phyloP scores from a whole-genome alignment of 2,113 vertebrate species.

The Castor canadensis region DNA sequence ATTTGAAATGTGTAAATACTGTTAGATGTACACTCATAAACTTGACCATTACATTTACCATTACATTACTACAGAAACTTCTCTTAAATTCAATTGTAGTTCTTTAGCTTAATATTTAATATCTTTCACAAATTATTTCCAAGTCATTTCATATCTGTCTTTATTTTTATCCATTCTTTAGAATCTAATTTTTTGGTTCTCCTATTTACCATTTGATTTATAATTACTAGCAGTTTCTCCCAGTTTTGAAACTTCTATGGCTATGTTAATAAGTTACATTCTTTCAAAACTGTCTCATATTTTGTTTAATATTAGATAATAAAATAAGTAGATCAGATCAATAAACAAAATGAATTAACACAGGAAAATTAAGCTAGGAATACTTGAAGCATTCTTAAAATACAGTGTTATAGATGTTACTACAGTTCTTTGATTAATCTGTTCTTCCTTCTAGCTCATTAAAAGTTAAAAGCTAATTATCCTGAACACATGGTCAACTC shows the following conservation, averaged over 20 bases:
- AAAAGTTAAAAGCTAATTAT: slow-evolving; percentile 47
- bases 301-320: background rate
- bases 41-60: background rate
- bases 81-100: background rate
- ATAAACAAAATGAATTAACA: slow-evolving; percentile 12
- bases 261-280: slow-evolving; percentile 11
- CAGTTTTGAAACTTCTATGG: background rate
- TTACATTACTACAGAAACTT: background rate
- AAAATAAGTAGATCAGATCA: slow-evolving; percentile 24
- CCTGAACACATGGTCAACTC: background rate
- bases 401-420: background rate
- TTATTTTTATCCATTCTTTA: background rate
- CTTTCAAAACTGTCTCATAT: background rate
- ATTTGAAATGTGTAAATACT: background rate
- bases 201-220: slow-evolving; percentile 40
- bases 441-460: slow-evolving; percentile 29
- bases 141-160: background rate
- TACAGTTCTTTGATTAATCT: background rate
- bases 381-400: slow-evolving; percentile 50
- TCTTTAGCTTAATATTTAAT: slow-evolving; percentile 1
- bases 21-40: background rate
- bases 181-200: background rate
- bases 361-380: background rate
- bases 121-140: slow-evolving; percentile 31
- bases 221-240: background rate